Evolutionary conservation across 1,140 invertebrate species (phyloP).

Genomic region (Papilio glaucus): DNA sequence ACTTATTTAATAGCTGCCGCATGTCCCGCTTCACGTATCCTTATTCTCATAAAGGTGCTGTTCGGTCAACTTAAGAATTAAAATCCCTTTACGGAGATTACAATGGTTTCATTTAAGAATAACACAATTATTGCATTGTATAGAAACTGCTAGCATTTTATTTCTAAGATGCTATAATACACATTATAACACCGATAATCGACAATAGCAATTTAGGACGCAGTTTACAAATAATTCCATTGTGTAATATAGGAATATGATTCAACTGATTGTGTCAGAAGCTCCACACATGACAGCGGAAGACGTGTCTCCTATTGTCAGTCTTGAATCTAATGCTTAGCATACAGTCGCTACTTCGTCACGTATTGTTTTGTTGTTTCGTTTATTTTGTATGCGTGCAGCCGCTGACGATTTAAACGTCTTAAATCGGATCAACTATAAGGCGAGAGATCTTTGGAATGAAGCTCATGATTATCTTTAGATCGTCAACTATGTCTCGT

Average conservation of each 20-base stretch:
- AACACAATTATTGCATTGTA: background rate
- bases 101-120: background rate
- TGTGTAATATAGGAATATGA: slow-evolving; percentile 7
- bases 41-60: no score
- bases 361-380: background rate
- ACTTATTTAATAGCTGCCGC: no score
- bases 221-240: slow-evolving; percentile 18
- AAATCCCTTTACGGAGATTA: background rate
- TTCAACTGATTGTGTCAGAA: background rate
- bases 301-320: slow-evolving; percentile 13
- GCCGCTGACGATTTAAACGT: background rate
- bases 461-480: background rate
- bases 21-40: no score
- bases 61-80: no score
- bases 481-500: background rate
- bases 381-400: background rate
- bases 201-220: slow-evolving; percentile 3
- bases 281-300: background rate
- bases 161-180: background rate
- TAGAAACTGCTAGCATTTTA: background rate
- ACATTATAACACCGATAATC: background rate
- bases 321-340: background rate
- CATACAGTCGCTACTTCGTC: background rate
- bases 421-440: slow-evolving; percentile 10
- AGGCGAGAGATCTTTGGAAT: background rate